phyloP scores from a whole-genome alignment of 2,797 vertebrate species.

The Ataeniobius toweri region DNA sequence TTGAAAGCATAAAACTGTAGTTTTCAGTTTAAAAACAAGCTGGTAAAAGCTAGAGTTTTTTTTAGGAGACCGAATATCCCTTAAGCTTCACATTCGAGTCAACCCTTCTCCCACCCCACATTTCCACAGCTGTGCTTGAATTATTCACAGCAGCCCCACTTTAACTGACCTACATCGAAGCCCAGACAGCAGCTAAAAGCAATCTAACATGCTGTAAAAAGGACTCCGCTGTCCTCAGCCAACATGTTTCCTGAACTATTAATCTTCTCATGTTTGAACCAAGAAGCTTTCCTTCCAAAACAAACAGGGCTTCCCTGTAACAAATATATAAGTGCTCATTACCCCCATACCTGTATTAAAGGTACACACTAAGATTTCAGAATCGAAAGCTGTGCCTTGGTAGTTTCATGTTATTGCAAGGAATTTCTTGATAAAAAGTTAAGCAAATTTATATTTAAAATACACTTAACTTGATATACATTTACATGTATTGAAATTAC shows the following conservation, averaged over 20 bases:
- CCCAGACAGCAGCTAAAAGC: constrained; percentile 50
- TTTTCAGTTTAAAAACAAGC: constrained; percentile 12
- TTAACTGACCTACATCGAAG: constrained; percentile 79
- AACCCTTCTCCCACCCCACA: constrained; percentile 42
- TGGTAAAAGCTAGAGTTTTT: constrained; percentile 24
- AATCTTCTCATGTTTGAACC: constrained; percentile 35
- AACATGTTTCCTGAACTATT: constrained; percentile 38
- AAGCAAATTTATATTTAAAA: neutral
- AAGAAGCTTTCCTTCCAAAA: constrained; percentile 27
- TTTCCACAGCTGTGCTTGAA: constrained; percentile 71
- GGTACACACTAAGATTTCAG: neutral
- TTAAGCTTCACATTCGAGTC: constrained; percentile 34
- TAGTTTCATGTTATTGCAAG: neutral
- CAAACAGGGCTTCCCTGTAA: constrained; percentile 23
- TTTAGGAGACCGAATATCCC: constrained; percentile 24
- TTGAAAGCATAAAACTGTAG: neutral
- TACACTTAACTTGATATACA: neutral
- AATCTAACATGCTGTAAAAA: constrained; percentile 36
- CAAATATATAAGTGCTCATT: constrained; percentile 9
- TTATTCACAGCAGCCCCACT: constrained; percentile 80
- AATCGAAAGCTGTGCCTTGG: neutral
- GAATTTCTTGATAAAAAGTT: neutral
- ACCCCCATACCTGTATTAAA: neutral
- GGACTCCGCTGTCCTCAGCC: constrained; percentile 32
- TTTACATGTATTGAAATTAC: constrained; percentile 67